phyloP scores from a whole-genome alignment of 2,113 vertebrate species.

The Callopanchax toddi region DNA sequence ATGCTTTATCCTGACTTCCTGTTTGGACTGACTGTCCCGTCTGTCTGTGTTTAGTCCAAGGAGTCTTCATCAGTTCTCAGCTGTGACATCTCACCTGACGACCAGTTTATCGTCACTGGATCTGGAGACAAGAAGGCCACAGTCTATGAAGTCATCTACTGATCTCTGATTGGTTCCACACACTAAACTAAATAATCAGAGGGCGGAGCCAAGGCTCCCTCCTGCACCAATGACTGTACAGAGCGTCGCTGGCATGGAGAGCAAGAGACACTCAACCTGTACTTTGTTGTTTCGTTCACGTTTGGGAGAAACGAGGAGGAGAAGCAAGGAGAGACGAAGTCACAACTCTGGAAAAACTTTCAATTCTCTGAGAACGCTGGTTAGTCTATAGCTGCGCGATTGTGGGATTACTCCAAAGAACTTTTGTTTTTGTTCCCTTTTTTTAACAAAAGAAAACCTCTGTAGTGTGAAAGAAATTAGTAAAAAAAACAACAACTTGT shows the following conservation, averaged over 20 bases:
- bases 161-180: conserved; percentile 66
- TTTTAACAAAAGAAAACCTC: conserved; percentile 81
- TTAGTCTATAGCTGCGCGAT: conserved; percentile 75
- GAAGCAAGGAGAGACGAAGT: conserved; percentile 59
- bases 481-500: conserved; percentile 57
- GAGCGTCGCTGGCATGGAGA: conserved; percentile 50
- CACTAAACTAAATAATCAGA: conserved; percentile 33
- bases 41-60: conserved; percentile 84
- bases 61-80: conserved; percentile 96
- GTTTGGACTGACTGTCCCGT: neutral
- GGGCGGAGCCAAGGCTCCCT: conserved; percentile 25
- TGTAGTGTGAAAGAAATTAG: conserved; percentile 81
- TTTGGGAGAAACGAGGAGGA: conserved; percentile 64
- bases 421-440: conserved; percentile 66
- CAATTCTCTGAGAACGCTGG: conserved; percentile 77
- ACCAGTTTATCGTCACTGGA: conserved; percentile 97
- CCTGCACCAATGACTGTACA: conserved; percentile 72
- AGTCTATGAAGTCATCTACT: conserved; percentile 98
- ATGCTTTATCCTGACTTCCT: too few species aligned
- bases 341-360: conserved; percentile 74
- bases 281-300: conserved; percentile 74
- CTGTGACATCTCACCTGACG: conserved; percentile 95
- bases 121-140: conserved; percentile 99
- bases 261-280: conserved; percentile 51
- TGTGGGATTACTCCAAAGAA: conserved; percentile 82